A percentile compares a stretch with the other conserved stretches of the same genome.
Evolutionary conservation across 2,888 invertebrate species (phyloP).

Genomic region (Rhyacophila evoluta): DNA sequence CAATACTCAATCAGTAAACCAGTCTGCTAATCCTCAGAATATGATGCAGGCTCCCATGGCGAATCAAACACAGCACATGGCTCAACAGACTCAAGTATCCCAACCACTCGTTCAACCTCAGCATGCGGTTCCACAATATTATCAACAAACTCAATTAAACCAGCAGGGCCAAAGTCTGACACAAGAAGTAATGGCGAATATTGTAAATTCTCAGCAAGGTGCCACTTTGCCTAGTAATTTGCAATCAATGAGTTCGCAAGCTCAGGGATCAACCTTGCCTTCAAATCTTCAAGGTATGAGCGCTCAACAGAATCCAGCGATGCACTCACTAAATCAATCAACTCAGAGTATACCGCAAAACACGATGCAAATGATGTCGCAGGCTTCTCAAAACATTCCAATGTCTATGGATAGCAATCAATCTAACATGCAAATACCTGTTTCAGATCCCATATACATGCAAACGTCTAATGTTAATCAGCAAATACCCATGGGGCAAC

Average conservation of each 20-base stretch:
- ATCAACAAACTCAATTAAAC: constrained; percentile 67
- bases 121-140: constrained; percentile 68
- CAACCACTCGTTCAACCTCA: constrained; percentile 67
- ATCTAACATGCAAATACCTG: constrained; percentile 70
- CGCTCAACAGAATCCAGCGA: constrained; percentile 67
- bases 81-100: constrained; percentile 58
- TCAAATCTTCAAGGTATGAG: constrained; percentile 70
- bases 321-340: constrained; percentile 66
- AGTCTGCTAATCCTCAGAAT: constrained; percentile 65
- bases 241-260: constrained; percentile 66
- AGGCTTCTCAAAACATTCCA: constrained; percentile 69
- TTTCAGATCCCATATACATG: constrained; percentile 69
- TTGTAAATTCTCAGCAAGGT: constrained; percentile 65
- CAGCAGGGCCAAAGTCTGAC: constrained; percentile 68
- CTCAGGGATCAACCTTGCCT: constrained; percentile 73
- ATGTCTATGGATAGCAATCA: constrained; percentile 71
- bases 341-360: constrained; percentile 72
- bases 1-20: constrained; percentile 66
- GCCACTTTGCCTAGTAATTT: constrained; percentile 66
- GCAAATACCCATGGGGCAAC: constrained; percentile 65
- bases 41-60: constrained; percentile 67
- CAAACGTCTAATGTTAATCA: constrained; percentile 65
- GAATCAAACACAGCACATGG: constrained; percentile 62
- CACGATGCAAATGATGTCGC: constrained; percentile 71
- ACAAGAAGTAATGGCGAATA: constrained; percentile 68